Evolutionary conservation across 2,797 vertebrate genomes (phyloP), one percentile per base, ranked within the genome.

Genomic region (Clarias pachynema): DNA sequence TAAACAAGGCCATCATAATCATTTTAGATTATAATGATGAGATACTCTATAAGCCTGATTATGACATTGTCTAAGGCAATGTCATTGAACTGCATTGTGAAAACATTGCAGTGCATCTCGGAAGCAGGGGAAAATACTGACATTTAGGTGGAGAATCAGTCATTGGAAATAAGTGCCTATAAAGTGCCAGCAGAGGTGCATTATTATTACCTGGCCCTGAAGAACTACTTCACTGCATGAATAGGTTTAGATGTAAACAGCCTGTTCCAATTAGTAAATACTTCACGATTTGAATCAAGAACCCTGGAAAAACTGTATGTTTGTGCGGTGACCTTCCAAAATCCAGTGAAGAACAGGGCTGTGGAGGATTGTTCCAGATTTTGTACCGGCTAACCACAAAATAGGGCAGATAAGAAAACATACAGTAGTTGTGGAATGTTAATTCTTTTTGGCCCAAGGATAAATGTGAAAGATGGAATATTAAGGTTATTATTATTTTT

Each of bases 321-420:
- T 31, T 57, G 60, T 18, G 29, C 22, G 8, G 49, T 78, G 73
- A 77, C 73, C 63, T 77, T 84, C 63, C 63, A 74, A 84, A 66
- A 77, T 37, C 14, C 31, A 56, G 26, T 34, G 40, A 26, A 14
- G 56, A 70, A 29, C 63, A 10, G n/a, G 44, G 57, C 79, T 75
- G 49, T 37, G 37, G 60, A 85, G 79, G 6, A 66, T 20, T 40
- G 16, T 31, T 65, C 59, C n/a, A 82, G 62, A 82, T 77, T 82
- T 24, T 26, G 18, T 57, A 57, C 8, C 73, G 56, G 31, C 70
- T 68, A 24, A 75, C 24, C 44, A n/a, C 60, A 81, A 68, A 75
- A 57, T 81, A 74, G 29, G 24, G 60, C 9, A 53, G 60, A 56
- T 31, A 20, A 56, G 16, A 2, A 75, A 75, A 57, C 49, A 29